phyloP scores from a whole-genome alignment of 2,113 vertebrate genomes.

The Uria lomvia region DNA sequence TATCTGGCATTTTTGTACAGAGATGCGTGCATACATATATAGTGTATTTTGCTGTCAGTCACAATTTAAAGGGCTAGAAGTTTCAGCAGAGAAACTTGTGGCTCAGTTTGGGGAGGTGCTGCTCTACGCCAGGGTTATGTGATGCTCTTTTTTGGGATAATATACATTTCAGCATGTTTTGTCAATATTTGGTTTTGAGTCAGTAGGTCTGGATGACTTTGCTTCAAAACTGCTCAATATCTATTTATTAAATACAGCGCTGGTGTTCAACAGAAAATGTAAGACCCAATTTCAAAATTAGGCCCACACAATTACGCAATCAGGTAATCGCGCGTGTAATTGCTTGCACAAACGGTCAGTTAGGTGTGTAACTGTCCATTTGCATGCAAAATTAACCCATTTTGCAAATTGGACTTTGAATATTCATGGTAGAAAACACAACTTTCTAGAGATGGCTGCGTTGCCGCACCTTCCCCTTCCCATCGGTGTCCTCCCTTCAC shows the following conservation, averaged over 20 bases:
- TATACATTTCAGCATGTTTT: neutral
- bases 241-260: neutral
- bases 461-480: neutral
- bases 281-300: conserved; percentile 28
- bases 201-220: neutral
- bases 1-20: neutral
- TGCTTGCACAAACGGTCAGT: conserved; percentile 39
- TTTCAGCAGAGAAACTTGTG: neutral
- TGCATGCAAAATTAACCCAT: neutral
- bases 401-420: neutral
- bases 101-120: neutral
- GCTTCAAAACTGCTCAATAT: neutral
- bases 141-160: neutral
- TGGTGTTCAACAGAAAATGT: neutral
- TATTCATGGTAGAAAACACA: neutral
- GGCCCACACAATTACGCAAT: neutral
- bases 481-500: neutral
- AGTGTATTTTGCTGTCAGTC: neutral
- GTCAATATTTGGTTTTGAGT: neutral
- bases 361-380: conserved; percentile 42
- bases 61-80: neutral
- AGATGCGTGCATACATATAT: accelerated
- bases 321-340: conserved; percentile 14
- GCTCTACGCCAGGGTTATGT: accelerated
- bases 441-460: neutral